phyloP scores from a whole-genome alignment of 2,888 invertebrate species.

The Agrotis exclamationis region DNA sequence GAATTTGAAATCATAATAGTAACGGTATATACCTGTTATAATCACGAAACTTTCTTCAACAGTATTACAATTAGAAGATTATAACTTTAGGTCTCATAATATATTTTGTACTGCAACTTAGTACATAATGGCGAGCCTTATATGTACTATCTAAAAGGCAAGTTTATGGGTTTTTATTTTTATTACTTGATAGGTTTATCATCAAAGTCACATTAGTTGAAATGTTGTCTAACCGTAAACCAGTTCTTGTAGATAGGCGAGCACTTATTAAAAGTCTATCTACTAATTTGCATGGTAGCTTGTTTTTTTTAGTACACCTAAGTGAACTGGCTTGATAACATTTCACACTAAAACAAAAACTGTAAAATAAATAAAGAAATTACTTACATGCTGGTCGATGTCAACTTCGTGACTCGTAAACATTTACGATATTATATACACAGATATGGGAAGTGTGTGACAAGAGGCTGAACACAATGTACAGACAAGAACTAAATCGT shows the following conservation, averaged over 20 bases:
- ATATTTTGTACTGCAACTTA: too few species aligned
- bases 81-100: not conserved
- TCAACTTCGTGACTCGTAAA: constrained; percentile 28
- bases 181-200: not conserved
- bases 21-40: constrained; percentile 4
- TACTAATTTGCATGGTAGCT: not conserved
- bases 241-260: not conserved
- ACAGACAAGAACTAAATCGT: constrained; percentile 48
- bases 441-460: constrained; percentile 34
- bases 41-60: not conserved
- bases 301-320: not conserved
- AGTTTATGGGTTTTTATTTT: constrained; percentile 1
- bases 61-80: not conserved
- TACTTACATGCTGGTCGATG: constrained; percentile 51
- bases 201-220: not conserved
- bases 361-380: not conserved
- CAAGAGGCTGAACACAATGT: constrained; percentile 34
- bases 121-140: not conserved
- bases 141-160: not conserved
- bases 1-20: too few species aligned
- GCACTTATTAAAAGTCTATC: not conserved
- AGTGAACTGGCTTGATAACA: not conserved
- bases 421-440: constrained; percentile 33
- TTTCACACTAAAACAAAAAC: not conserved
- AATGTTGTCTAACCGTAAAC: constrained; percentile 1